phyloP scores from a whole-genome alignment of 2,888 invertebrate genomes.

The Drosophila nr. perissopoda region DNA sequence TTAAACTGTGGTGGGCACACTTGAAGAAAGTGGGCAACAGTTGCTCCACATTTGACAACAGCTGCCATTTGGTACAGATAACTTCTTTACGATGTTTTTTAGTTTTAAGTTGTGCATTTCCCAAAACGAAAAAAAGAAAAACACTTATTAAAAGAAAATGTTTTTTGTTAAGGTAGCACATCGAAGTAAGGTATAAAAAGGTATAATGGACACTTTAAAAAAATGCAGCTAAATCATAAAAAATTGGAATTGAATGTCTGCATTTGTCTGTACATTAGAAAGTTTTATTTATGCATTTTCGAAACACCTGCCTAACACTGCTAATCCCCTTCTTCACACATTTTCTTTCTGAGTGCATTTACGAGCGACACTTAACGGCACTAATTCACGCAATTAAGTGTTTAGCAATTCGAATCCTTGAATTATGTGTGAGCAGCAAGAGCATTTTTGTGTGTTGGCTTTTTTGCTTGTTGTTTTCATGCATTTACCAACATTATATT shows the following conservation, averaged over 20 bases:
- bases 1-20: neutral
- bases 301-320: neutral
- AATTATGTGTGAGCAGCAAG: slow-evolving; percentile 44
- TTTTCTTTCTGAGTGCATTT: neutral
- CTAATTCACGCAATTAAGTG: neutral
- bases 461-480: slow-evolving; percentile 18
- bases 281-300: neutral
- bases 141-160: neutral
- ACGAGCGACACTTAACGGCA: neutral
- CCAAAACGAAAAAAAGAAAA: neutral
- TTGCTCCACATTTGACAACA: neutral
- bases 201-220: neutral
- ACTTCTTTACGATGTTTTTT: neutral
- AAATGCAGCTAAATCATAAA: neutral
- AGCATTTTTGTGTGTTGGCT: slow-evolving; percentile 16
- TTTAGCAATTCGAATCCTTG: slow-evolving; percentile 52
- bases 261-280: neutral
- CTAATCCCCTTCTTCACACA: neutral
- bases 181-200: too few relatives aligned
- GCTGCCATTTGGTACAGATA: neutral
- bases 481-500: slow-evolving; percentile 46
- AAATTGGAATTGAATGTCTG: neutral
- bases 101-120: neutral
- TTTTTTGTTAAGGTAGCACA: neutral
- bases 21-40: neutral